Percentiles rank a stretch among this genome's conserved stretches.
Evolutionary conservation across 2,113 vertebrate species (phyloP).

Genomic region (Neogale vison): DNA sequence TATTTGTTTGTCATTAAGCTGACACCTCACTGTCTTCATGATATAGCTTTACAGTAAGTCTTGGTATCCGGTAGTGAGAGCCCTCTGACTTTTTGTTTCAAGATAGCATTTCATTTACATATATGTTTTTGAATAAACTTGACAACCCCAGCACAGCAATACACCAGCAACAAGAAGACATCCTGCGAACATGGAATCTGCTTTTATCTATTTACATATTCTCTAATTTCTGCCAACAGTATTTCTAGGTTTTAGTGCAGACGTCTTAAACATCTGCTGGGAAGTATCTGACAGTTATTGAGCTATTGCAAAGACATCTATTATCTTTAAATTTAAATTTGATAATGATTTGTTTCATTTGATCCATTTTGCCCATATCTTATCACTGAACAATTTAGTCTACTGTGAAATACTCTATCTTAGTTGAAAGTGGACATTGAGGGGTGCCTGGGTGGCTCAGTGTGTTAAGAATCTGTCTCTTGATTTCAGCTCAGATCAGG

Average conservation of each 20-base stretch:
- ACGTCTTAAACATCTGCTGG: not conserved
- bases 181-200: not conserved
- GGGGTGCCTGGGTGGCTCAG: not conserved
- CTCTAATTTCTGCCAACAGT: not conserved
- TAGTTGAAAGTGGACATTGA: constrained; percentile 10
- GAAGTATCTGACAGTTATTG: not conserved
- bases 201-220: not conserved
- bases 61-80: not conserved
- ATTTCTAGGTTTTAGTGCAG: not conserved
- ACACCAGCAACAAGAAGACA: not conserved
- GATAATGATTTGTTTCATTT: not conserved
- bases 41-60: not conserved
- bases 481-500: not conserved
- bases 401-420: not conserved
- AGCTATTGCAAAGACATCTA: not conserved
- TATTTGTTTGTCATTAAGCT: not conserved
- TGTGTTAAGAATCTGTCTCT: not conserved
- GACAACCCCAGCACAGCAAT: not conserved
- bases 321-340: not conserved
- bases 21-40: not conserved
- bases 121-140: not conserved
- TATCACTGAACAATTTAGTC: not conserved
- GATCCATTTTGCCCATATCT: not conserved
- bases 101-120: not conserved
- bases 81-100: not conserved